Evolutionary conservation across 2,113 vertebrate species (phyloP).

Genomic region (Copsychus sechellarum): DNA sequence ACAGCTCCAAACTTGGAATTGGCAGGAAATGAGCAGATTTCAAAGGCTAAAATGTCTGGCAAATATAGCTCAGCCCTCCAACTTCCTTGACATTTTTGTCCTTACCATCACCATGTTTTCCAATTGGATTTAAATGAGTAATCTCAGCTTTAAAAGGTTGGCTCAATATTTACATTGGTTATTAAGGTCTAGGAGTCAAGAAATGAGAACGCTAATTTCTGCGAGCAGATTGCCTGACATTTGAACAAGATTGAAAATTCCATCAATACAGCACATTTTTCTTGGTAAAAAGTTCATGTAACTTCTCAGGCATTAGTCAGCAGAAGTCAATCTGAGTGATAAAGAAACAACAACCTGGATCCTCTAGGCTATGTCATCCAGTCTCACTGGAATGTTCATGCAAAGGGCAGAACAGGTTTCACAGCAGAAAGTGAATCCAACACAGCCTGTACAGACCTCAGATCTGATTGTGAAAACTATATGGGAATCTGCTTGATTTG

Average conservation of each 20-base stretch:
- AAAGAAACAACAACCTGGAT: not conserved
- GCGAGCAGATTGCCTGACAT: slow-evolving; percentile 56
- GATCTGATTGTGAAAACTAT: not conserved
- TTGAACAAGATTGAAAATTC: slow-evolving; percentile 47
- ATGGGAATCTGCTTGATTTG: not conserved
- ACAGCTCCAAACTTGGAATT: not conserved
- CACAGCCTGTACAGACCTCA: not conserved
- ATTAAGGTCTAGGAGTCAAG: slow-evolving; percentile 36
- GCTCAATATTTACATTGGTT: slow-evolving; percentile 44
- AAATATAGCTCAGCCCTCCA: not conserved
- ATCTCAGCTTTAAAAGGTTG: slow-evolving; percentile 59
- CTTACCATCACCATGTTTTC: not conserved
- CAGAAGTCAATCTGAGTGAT: not conserved
- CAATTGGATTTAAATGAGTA: slow-evolving; percentile 41
- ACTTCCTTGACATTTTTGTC: slow-evolving; percentile 40
- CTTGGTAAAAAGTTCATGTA: not conserved
- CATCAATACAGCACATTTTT: slow-evolving; percentile 9
- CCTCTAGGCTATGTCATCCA: accelerated
- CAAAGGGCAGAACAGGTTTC: not conserved
- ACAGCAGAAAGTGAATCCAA: not conserved
- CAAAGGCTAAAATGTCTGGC: not conserved
- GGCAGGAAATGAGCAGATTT: slow-evolving; percentile 14
- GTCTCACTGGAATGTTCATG: not conserved
- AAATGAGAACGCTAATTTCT: slow-evolving; percentile 36
- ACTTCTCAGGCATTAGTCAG: slow-evolving; percentile 40